Evolutionary conservation across 1,140 invertebrate species (phyloP).

Genomic region (Ceratina calcarata): DNA sequence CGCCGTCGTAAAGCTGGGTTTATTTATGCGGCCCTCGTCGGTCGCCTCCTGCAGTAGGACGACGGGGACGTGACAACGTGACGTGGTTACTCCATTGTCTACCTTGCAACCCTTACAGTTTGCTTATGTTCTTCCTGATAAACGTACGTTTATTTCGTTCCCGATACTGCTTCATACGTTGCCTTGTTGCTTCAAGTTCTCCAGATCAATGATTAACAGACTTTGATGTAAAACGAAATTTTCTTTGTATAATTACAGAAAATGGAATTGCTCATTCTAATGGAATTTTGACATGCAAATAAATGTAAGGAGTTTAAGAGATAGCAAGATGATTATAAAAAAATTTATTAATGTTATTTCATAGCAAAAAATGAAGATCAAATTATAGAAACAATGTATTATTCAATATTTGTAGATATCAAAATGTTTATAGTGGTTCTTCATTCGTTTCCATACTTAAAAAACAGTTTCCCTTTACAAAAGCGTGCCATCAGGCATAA

Average conservation of each 20-base stretch:
- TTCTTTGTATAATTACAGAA: no score
- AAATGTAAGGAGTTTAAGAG: no score
- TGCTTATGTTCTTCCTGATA: slow-evolving; percentile 60
- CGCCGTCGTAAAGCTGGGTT: slow-evolving; percentile 74
- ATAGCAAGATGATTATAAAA: background rate
- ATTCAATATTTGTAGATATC: no score
- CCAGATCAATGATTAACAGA: no score
- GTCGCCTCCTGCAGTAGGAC: slow-evolving; percentile 73
- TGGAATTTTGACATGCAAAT: no score
- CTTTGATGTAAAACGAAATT: no score
- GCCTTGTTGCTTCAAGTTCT: no score
- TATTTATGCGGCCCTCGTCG: slow-evolving; percentile 79
- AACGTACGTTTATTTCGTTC: slow-evolving; percentile 41
- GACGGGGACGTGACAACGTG: slow-evolving; percentile 76
- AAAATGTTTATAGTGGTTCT: no score
- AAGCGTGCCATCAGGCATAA: background rate
- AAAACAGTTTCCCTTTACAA: background rate
- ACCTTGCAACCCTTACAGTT: slow-evolving; percentile 61
- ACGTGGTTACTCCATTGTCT: slow-evolving; percentile 72
- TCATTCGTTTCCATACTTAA: no score
- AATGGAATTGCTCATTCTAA: no score
- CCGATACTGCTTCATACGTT: background rate
- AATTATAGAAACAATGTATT: no score
- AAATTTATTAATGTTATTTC: background rate
- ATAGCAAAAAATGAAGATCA: background rate